Percentiles rank a stretch among this genome's conserved stretches.
Conservation (phyloP, 2,113 vertebrate genomes). For the Spheniscus mendiculus region DNA sequence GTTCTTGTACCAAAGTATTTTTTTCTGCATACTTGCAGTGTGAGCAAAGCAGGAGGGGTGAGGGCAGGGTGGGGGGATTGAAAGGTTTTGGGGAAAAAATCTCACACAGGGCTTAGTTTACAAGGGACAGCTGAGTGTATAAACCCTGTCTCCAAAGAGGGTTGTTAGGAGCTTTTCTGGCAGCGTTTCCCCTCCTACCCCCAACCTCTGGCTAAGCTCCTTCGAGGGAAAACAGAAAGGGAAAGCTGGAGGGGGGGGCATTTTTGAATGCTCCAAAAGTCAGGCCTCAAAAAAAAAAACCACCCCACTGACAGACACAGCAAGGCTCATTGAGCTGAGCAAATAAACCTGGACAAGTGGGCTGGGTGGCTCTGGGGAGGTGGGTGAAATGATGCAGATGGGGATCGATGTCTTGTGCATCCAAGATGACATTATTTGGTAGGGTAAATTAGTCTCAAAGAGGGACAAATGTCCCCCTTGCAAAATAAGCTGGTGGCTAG, state of each 20-base stretch:
- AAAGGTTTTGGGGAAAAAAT: constrained; percentile 70
- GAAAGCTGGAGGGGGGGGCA: neutral
- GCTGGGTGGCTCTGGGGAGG: neutral
- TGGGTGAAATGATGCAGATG: neutral
- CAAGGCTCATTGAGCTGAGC: neutral
- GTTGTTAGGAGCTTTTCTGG: constrained; percentile 73
- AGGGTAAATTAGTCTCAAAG: rapidly evolving
- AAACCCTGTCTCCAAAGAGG: constrained; percentile 72
- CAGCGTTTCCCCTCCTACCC: constrained; percentile 28
- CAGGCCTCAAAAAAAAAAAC: neutral
- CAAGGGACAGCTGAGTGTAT: constrained; percentile 81
- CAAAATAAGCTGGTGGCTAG: neutral
- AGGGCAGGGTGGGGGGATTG: constrained; percentile 38
- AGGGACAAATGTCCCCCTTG: rapidly evolving
- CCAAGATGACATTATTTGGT: rapidly evolving
- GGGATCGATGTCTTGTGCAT: rapidly evolving
- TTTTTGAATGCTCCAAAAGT: neutral
- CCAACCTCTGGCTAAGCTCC: constrained; percentile 47
- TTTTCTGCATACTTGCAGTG: constrained; percentile 67
- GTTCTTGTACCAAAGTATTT: constrained; percentile 65
- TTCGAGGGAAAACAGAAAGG: constrained; percentile 52
- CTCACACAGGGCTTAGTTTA: constrained; percentile 81
- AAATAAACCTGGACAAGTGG: neutral
- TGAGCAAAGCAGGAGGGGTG: constrained; percentile 68
- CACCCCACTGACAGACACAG: neutral